These are phyloP conservation scores for Allobates femoralis DNA, from an alignment of 2,797 vertebrate genomes.

Conservation along the genomic window DNA sequence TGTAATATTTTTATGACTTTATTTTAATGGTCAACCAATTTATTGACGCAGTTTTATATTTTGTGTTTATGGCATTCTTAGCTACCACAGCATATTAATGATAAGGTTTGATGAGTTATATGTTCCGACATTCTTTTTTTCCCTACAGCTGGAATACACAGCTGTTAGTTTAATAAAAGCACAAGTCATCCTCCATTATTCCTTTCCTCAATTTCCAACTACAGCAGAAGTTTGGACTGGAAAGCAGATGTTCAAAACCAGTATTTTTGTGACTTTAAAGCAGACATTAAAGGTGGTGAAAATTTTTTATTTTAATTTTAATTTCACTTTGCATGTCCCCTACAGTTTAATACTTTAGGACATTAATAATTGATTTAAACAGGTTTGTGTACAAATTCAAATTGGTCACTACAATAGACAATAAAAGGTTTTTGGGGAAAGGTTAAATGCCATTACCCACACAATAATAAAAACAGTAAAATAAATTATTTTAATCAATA, in stretches of 20 bases:
- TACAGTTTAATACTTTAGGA: too few species aligned
- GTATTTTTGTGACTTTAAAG: slow-evolving; percentile 1
- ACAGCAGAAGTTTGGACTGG: not conserved
- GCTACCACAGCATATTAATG: not conserved
- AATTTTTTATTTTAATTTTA: not conserved
- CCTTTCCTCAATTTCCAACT: not conserved
- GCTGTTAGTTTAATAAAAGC: not conserved
- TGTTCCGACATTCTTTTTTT: not conserved
- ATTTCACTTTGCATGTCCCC: not conserved
- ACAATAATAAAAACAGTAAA: too few species aligned
- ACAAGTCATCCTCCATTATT: not conserved
- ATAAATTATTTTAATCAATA: too few species aligned
- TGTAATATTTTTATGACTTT: not conserved
- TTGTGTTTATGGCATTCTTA: not conserved
- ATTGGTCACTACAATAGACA: too few species aligned
- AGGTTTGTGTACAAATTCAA: too few species aligned
- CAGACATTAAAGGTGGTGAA: not conserved
- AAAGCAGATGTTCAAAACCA: slow-evolving; percentile 18
- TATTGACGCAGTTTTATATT: not conserved
- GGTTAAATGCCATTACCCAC: too few species aligned
- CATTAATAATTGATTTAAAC: too few species aligned
- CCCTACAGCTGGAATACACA: not conserved
- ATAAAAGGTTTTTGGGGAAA: too few species aligned
- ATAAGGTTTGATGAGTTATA: not conserved
- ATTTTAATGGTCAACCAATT: not conserved